A percentile compares a stretch with the other conserved stretches of the same genome.
These are phyloP conservation scores for Gobio gobio DNA, from an alignment of 2,113 vertebrate species.

Conservation along the genomic window DNA sequence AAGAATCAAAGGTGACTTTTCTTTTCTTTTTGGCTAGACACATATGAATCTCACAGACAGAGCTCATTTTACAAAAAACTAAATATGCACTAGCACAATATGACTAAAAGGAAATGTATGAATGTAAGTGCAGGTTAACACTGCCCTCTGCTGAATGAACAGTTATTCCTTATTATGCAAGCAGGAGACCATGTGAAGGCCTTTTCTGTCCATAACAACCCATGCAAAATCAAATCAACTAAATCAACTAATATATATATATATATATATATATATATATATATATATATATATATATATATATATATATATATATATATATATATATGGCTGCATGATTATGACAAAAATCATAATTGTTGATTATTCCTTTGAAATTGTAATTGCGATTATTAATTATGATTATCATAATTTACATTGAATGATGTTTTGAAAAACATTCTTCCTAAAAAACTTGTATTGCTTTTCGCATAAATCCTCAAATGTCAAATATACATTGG, in stretches of 20 bases:
- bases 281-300: background rate
- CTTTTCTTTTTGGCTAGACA: background rate
- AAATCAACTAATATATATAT: background rate
- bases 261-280: background rate
- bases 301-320: background rate
- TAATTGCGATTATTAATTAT: no score
- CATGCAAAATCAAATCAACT: background rate
- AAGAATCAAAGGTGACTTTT: background rate
- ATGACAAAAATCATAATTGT: no score
- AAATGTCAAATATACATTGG: no score
- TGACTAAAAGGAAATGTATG: background rate
- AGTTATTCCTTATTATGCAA: background rate
- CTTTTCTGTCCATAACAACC: background rate
- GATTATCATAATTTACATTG: no score
- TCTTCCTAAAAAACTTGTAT: no score
- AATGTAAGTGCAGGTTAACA: conserved; percentile 44
- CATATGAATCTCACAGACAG: background rate
- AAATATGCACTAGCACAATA: conserved; percentile 9
- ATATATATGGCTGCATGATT: no score
- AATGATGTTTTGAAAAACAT: no score
- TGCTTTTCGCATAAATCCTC: no score
- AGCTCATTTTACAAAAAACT: background rate
- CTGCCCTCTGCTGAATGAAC: conserved; percentile 58
- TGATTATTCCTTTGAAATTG: no score
- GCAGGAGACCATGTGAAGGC: background rate